A percentile compares a stretch with the other conserved stretches of the same genome.
Evolutionary conservation across 2,888 invertebrate genomes (phyloP).

Genomic region (Tipula unca): DNA sequence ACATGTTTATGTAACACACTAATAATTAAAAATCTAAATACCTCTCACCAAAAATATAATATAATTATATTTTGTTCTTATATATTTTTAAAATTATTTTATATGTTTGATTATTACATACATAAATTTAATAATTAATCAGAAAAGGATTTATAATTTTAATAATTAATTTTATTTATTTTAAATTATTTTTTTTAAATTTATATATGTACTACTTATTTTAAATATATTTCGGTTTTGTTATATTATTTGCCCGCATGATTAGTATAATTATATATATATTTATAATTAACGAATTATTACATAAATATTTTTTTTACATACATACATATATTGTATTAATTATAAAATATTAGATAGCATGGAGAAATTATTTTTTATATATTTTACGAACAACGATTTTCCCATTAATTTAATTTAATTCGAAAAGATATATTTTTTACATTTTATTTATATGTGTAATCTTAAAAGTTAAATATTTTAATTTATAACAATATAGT

Average conservation of each 20-base stretch:
- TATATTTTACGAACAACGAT: not conserved
- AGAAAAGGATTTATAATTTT: not conserved
- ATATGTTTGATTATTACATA: not conserved
- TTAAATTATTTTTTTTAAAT: not conserved
- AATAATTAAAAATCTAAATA: not conserved
- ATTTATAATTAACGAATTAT: not conserved
- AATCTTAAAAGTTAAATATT: not conserved
- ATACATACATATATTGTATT: not conserved
- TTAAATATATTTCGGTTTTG: not conserved
- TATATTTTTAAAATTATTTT: not conserved
- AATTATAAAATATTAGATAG: not conserved
- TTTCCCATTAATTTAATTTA: not conserved
- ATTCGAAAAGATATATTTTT: not conserved
- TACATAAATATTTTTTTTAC: not conserved
- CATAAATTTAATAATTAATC: not conserved
- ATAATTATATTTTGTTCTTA: not conserved
- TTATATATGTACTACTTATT: too few species aligned
- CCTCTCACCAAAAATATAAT: not conserved
- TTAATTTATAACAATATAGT: too few species aligned
- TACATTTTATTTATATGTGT: not conserved
- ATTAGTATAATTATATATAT: not conserved
- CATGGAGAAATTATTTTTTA: not conserved
- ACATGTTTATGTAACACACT: not conserved
- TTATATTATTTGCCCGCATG: not conserved
- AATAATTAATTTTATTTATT: not conserved